Percentiles rank a stretch among this genome's conserved stretches.
Conservation (phyloP, 2,113 vertebrate species). For the Lipophrys pholis region DNA sequence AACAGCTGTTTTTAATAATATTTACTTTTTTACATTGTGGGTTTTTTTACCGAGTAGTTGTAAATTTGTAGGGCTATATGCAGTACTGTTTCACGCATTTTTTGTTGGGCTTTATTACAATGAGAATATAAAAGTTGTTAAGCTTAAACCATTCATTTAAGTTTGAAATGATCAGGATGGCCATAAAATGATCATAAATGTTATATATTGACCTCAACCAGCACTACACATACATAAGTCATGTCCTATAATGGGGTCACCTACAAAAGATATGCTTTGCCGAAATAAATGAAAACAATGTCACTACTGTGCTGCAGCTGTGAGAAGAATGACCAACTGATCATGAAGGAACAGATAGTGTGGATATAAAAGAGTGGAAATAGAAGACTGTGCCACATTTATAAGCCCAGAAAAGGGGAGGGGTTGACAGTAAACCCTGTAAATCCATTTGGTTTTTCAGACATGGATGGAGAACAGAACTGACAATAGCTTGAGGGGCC, state of each 20-base stretch:
- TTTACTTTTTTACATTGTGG: no score
- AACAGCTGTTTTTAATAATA: neutral
- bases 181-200: constrained; percentile 28
- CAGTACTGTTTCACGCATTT: no score
- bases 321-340: constrained; percentile 66
- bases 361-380: constrained; percentile 67
- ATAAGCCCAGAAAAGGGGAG: constrained; percentile 63
- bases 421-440: constrained; percentile 79
- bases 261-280: constrained; percentile 32
- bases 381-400: constrained; percentile 47
- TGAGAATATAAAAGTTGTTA: no score
- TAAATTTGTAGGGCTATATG: no score
- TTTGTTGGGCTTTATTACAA: no score
- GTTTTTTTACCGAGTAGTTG: no score
- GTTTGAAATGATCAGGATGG: neutral
- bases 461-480: constrained; percentile 83
- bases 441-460: constrained; percentile 83
- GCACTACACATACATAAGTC: constrained; percentile 30
- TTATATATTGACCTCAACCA: constrained; percentile 20
- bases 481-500: constrained; percentile 84
- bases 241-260: constrained; percentile 20
- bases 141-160: neutral
- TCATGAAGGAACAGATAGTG: constrained; percentile 53
- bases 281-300: constrained; percentile 38
- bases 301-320: constrained; percentile 22